Base-by-base conservation (phyloP, 1,140 invertebrate genomes). In the Cardiocondyla obscurior region DNA sequence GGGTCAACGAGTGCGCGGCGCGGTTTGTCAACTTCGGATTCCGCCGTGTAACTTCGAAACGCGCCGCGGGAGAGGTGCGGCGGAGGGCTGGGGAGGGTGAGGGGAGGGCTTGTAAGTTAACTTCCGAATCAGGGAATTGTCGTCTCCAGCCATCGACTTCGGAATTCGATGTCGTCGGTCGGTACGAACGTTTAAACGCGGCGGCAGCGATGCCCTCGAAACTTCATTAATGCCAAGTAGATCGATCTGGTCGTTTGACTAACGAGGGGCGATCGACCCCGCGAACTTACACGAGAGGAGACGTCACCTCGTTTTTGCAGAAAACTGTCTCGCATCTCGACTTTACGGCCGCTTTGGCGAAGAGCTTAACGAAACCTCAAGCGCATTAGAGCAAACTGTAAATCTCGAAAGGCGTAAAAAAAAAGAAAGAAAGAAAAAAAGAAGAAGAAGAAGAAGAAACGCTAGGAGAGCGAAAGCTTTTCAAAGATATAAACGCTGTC, bases 201-300 rank as follows among this genome's bases (percentile, higher is more conserved):
- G 44, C 19, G 39, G 39, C 46, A 33, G n/a, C 28, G 57, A 25
- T 74, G 72, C 53, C 36, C 72, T 76, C 72, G 33, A 79, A 79
- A 69, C 74, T 79, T 79, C 74, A 79, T 79, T 79, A 79, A 79
- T 79, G 33, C 62, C 74, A 12, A 67, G 46, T 79, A 53, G 74
- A 79, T 79, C 74, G 46, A 79, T 79, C 22, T 46, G 33, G 19
- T 67, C 46, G 62, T 79, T 79, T 69, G 62, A 33, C 74, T 79
- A 79, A 79, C 62, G 74, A 67, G 46, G 42, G 62, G 16, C 36
- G 60, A 79, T 67, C 62, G 74, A 67, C 74, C 60, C 10, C 33
- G 60, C 22, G 1, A 79, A 69, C 62, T 79, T 51, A 22, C 16
- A 30, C 42, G 55, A 12, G 46, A 39, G 62, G 28, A 39, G 30